Evolutionary conservation across 2,888 invertebrate species (phyloP).

Genomic region (Noctua comes): DNA sequence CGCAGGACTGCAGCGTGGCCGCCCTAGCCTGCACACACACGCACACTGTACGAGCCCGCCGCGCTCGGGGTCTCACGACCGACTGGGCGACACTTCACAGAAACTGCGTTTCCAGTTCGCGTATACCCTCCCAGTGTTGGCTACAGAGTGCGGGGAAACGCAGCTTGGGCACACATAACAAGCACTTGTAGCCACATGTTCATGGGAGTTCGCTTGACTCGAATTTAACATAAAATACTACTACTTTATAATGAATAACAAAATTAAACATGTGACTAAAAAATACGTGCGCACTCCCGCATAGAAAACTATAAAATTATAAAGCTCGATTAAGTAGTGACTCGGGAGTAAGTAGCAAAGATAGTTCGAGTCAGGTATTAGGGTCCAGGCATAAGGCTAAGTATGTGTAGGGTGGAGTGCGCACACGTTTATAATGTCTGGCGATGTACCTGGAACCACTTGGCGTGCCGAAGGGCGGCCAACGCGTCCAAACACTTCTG

Average conservation of each 20-base stretch:
- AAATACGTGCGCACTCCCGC: constrained; percentile 87
- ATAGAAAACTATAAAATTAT: constrained; percentile 45
- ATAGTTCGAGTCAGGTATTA: constrained; percentile 6
- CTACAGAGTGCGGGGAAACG: constrained; percentile 85
- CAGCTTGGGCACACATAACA: constrained; percentile 76
- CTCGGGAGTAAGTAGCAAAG: constrained; percentile 44
- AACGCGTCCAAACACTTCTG: constrained; percentile 99
- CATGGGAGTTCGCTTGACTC: constrained; percentile 77
- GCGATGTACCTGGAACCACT: constrained; percentile 99
- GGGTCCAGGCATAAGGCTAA: constrained; percentile 4
- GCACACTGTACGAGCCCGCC: neutral
- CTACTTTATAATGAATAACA: constrained; percentile 61
- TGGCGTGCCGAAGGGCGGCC: constrained; percentile 99
- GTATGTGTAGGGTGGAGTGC: constrained; percentile 72
- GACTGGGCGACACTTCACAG: constrained; percentile 66
- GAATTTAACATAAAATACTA: constrained; percentile 54
- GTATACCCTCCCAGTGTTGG: constrained; percentile 75
- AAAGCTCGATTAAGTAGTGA: constrained; percentile 35
- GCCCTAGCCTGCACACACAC: constrained; percentile 95
- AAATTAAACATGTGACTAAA: constrained; percentile 89
- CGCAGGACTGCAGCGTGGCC: constrained; percentile 98
- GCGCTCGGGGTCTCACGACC: constrained; percentile 51
- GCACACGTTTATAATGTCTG: constrained; percentile 85
- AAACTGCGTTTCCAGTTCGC: constrained; percentile 83
- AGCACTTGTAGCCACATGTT: constrained; percentile 90